Evolutionary conservation across 2,797 vertebrate species (phyloP).

Genomic region (Oreortyx pictus): DNA sequence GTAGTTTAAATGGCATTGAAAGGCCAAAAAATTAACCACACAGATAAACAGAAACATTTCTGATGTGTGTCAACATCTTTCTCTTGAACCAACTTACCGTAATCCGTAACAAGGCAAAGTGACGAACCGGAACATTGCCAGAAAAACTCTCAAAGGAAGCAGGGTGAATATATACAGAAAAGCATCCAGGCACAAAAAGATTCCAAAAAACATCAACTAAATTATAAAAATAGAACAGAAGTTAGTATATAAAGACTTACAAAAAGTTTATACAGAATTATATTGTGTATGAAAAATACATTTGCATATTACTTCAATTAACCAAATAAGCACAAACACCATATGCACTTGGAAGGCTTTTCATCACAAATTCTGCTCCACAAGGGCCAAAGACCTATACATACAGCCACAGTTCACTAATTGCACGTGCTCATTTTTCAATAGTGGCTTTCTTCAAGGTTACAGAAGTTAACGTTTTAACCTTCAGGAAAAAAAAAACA

Average conservation of each 20-base stretch:
- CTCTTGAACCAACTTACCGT: slow-evolving; percentile 83
- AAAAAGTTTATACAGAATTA: neutral
- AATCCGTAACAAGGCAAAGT: slow-evolving; percentile 94
- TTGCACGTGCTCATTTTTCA: neutral
- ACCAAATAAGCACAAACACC: neutral
- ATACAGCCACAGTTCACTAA: neutral
- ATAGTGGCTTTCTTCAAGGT: neutral
- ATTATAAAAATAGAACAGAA: slow-evolving; percentile 58
- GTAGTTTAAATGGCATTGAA: neutral
- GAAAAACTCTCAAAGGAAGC: slow-evolving; percentile 92
- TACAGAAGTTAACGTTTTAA: neutral
- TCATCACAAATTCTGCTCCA: slow-evolving; percentile 38
- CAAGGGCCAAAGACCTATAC: neutral
- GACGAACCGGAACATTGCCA: slow-evolving; percentile 90
- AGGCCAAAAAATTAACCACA: neutral
- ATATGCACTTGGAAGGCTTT: neutral
- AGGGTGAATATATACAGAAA: slow-evolving; percentile 98
- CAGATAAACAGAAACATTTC: neutral
- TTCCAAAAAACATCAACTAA: slow-evolving; percentile 96
- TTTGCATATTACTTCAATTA: neutral
- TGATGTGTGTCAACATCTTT: neutral
- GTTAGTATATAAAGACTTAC: slow-evolving; percentile 11
- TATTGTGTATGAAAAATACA: neutral
- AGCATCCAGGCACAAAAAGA: slow-evolving; percentile 96
- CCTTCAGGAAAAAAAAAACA: neutral